phyloP scores from a whole-genome alignment of 2,113 vertebrate species.

The Sturnus vulgaris region DNA sequence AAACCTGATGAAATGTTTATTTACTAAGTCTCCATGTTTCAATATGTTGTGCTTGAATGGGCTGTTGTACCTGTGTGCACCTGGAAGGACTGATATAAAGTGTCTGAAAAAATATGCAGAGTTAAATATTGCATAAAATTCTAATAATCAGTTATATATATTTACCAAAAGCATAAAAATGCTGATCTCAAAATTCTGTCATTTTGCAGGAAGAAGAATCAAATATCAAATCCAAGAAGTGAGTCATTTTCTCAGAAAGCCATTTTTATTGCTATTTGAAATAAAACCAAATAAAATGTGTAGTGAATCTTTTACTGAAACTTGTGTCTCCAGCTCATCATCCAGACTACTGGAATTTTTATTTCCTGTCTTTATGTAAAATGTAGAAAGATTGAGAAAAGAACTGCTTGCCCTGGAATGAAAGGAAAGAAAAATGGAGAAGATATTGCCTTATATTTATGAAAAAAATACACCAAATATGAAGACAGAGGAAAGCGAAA shows the following conservation, averaged over 20 bases:
- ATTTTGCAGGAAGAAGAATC: neutral
- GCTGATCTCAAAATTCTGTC: neutral
- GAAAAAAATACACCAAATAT: neutral
- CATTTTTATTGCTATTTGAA: neutral
- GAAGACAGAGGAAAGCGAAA: neutral
- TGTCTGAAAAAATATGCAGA: neutral
- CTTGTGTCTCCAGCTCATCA: neutral
- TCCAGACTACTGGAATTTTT: neutral
- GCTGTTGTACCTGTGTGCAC: neutral
- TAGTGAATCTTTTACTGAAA: neutral
- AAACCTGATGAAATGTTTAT: neutral
- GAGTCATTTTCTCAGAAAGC: neutral
- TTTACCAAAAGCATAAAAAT: neutral
- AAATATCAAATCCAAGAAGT: neutral
- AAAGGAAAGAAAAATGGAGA: neutral
- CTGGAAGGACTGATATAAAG: neutral
- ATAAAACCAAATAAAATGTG: neutral
- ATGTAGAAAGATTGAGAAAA: neutral
- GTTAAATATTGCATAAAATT: neutral
- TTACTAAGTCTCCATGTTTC: neutral
- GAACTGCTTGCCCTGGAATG: neutral
- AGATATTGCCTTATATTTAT: neutral
- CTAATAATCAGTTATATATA: neutral
- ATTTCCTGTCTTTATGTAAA: neutral
- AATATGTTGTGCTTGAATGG: neutral